Base-by-base conservation (phyloP, 2,888 invertebrate species). In the Noctua comes region DNA sequence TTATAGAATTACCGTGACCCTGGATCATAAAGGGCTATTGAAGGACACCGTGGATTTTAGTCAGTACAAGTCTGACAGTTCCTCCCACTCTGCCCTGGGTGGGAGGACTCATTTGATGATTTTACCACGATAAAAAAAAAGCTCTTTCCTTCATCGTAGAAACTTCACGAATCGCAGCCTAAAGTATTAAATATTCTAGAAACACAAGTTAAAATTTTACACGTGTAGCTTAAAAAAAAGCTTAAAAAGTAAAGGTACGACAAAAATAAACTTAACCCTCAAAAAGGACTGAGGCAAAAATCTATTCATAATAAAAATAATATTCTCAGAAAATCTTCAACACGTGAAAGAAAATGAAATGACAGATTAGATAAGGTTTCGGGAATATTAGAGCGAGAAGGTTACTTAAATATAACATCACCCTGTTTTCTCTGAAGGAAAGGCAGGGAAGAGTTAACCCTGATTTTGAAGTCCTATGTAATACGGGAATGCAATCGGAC, bases 311-410 rank as follows among this genome's bases (percentile, higher is more conserved):
- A 57, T 11, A n/a, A n/a, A 11, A n/a, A 54, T 24, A 54, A 54
- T 24, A 10, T 24, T 54, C 10, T 54, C 54, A 54, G n/a, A 4
- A 18, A 48, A 76, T 40, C 40, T 31, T 31, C 10, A 10, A 31
- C 43, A 64, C 64, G 76, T 76, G 43, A 16, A 62, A 62, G 36
- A n/a, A 21, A 46, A 48, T n/a, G 10, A 7, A 59, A 59, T 27
- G 2, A 59, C 2, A 2, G 16, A 16, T 27, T 18, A 27, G 27
- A 8, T 62, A 62, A 3, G 59, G 7, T 59, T 59, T 21, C 18
- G 2, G 6, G 21, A 43, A 68, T 27, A 21, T 68, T 68, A 10
- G 21, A 10, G 0, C 31, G 27, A n/a, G 62, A 18, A 31, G 2
- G 18, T 57, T 4, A 11, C 4, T n/a, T 21, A 24, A 54, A 10